A percentile compares a stretch with the other conserved stretches of the same genome.
Conservation (phyloP, 2,113 vertebrate genomes). For the Alexandromys fortis region DNA sequence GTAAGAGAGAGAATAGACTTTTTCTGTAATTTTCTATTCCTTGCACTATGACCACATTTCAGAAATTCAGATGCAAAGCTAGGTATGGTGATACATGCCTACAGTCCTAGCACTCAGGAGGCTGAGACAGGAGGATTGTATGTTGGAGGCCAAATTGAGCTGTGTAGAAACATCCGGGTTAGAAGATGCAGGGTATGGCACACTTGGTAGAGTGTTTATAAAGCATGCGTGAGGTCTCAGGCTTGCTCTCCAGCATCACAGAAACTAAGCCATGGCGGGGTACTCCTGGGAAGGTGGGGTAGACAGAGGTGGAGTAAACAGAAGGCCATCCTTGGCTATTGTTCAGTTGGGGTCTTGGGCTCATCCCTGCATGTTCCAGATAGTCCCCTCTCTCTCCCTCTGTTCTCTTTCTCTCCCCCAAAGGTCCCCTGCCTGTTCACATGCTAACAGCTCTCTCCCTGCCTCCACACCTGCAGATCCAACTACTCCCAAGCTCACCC, state of each 20-base stretch:
- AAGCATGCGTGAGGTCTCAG: not conserved
- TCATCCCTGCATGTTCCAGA: not conserved
- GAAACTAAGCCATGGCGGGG: not conserved
- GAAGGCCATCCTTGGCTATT: not conserved
- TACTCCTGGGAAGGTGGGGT: not conserved
- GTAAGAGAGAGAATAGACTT: slow-evolving; percentile 70
- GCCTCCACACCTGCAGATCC: no score
- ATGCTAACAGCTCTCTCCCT: no score
- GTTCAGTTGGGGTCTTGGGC: not conserved
- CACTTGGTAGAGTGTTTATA: not conserved
- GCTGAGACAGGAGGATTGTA: not conserved
- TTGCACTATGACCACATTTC: not conserved
- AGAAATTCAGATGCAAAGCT: slow-evolving; percentile 24
- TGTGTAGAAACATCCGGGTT: not conserved
- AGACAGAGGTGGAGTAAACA: not conserved
- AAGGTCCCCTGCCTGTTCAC: no score
- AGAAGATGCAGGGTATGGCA: not conserved
- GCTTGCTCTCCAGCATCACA: not conserved
- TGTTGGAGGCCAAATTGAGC: not conserved
- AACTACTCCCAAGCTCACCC: no score
- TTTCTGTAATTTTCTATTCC: slow-evolving; percentile 63
- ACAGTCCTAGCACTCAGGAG: not conserved
- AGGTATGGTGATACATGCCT: not conserved
- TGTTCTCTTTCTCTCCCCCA: not conserved
- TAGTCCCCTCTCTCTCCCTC: not conserved